Evolutionary conservation across 2,888 invertebrate species (phyloP).

Genomic region (Tiliacea aurago): DNA sequence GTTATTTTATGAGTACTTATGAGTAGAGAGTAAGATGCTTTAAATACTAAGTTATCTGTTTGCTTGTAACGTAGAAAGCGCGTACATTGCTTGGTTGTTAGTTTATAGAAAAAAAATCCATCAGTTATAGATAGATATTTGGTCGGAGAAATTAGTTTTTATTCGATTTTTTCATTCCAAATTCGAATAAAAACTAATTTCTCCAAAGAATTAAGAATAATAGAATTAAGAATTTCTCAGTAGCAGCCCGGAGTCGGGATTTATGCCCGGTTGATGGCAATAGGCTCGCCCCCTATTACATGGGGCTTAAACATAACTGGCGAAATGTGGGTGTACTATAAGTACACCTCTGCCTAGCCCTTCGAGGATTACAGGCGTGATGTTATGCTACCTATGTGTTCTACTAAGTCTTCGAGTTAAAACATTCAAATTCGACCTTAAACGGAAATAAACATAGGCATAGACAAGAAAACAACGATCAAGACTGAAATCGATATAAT

Average conservation of each 20-base stretch:
- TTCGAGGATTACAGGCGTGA: background rate
- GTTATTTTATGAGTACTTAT: too few species aligned
- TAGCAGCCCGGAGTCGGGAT: background rate
- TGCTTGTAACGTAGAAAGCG: background rate
- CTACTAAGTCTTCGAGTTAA: background rate
- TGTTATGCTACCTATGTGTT: background rate
- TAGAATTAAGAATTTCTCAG: too few species aligned
- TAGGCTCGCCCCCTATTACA: background rate
- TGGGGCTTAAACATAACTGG: background rate
- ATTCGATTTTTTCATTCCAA: too few species aligned
- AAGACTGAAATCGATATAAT: constrained; percentile 35
- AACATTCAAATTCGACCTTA: constrained; percentile 7
- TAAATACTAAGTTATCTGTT: too few species aligned
- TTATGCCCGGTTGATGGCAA: background rate
- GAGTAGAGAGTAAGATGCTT: too few species aligned
- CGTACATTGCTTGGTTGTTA: too few species aligned
- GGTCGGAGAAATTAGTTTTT: too few species aligned
- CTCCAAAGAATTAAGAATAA: too few species aligned
- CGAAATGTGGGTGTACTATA: background rate
- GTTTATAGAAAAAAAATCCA: too few species aligned
- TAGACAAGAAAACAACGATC: constrained; percentile 31
- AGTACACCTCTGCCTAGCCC: background rate
- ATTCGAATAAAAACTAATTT: too few species aligned
- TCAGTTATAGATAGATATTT: too few species aligned
- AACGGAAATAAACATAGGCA: constrained; percentile 16